These are phyloP conservation scores for Drosophila tropicalis DNA, from an alignment of 1,140 invertebrate species.

Conservation along the genomic window DNA sequence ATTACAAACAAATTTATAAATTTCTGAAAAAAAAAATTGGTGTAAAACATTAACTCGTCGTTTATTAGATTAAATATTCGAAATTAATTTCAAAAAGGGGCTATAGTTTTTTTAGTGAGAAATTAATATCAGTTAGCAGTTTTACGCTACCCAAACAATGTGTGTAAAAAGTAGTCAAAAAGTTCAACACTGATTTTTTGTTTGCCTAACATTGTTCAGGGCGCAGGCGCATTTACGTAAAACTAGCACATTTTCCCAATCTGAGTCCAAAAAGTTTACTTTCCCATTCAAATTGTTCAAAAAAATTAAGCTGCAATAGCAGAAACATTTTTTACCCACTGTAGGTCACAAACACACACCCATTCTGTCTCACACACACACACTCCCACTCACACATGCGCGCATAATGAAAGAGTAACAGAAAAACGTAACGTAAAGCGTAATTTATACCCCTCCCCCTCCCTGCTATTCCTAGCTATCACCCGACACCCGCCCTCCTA, in stretches of 20 bases:
- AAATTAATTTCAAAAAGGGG: no score
- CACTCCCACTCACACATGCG: constrained; percentile 10
- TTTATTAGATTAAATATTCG: no score
- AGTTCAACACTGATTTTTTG: background rate
- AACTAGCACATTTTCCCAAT: background rate
- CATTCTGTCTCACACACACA: background rate
- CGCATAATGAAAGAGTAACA: background rate
- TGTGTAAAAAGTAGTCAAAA: background rate
- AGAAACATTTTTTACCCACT: background rate
- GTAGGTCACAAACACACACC: constrained; percentile 2
- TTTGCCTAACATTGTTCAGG: background rate
- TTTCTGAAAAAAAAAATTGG: no score
- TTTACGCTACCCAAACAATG: background rate
- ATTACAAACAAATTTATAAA: background rate
- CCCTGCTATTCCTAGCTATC: background rate
- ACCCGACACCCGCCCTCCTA: no score
- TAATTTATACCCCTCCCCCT: background rate
- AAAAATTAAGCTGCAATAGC: background rate
- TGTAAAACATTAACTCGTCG: no score
- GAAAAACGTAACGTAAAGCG: constrained; percentile 10
- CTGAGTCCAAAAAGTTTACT: background rate
- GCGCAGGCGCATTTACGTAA: constrained; percentile 1
- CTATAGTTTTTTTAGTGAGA: background rate
- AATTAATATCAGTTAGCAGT: background rate
- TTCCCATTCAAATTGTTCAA: background rate